A percentile compares a stretch with the other conserved stretches of the same genome.
Evolutionary conservation across 2,797 vertebrate species (phyloP).

Genomic region (Selene dorsalis): DNA sequence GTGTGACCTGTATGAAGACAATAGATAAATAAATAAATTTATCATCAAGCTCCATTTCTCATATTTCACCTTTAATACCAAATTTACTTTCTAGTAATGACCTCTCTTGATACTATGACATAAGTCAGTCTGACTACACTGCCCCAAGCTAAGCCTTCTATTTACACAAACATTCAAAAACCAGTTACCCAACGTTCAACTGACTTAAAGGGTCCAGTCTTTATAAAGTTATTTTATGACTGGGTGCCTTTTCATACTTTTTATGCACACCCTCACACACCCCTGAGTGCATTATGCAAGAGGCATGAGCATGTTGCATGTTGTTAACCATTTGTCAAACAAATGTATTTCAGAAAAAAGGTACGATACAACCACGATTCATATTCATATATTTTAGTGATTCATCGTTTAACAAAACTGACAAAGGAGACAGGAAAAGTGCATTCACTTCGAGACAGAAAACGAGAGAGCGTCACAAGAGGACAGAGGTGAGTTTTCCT

Average conservation of each 20-base stretch:
- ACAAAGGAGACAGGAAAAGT: slow-evolving; percentile 37
- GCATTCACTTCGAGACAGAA: slow-evolving; percentile 33
- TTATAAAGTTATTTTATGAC: slow-evolving; percentile 20
- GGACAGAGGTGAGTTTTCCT: slow-evolving; percentile 44
- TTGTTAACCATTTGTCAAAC: slow-evolving; percentile 34
- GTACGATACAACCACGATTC: slow-evolving; percentile 9
- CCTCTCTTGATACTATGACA: neutral
- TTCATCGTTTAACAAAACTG: slow-evolving; percentile 21
- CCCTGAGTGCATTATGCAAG: slow-evolving; percentile 10
- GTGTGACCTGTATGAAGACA: neutral
- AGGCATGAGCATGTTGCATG: slow-evolving; percentile 9
- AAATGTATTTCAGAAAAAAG: slow-evolving; percentile 35
- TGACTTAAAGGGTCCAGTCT: neutral
- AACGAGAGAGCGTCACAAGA: neutral
- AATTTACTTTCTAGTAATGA: neutral
- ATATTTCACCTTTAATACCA: neutral
- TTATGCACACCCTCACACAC: slow-evolving; percentile 31
- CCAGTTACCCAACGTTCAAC: neutral
- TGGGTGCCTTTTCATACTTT: neutral
- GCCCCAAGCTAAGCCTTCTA: neutral
- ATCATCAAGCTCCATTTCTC: neutral
- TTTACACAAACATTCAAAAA: slow-evolving; percentile 11
- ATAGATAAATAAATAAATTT: neutral
- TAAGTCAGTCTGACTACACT: no score
- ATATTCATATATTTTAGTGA: slow-evolving; percentile 40